Evolutionary conservation across 2,797 vertebrate genomes (phyloP), one percentile per base, ranked within the genome.

Genomic region (Syndactyla subalaris): DNA sequence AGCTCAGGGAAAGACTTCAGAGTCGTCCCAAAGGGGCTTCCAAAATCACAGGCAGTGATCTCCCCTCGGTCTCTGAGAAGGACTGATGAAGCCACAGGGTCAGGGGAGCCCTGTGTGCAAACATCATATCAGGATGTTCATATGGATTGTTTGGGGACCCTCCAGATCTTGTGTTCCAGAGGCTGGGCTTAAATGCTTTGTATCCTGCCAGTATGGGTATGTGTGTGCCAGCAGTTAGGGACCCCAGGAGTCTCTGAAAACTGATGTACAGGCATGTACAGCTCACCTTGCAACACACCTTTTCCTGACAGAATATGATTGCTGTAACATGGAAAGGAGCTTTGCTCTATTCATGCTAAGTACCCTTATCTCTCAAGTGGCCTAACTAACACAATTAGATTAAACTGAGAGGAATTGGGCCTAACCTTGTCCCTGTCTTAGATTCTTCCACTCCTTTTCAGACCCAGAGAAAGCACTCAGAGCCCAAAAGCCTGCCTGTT

Each of bases 61-160:
- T 62, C 39, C 48, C 51, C 16, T 68, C 2, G 0, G 10, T 34
- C 14, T 41, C 51, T 23, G 30, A 34, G 62, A 14, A 59, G 51
- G 24, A 32, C 59, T 43, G 1, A 5, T 19, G 66, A 14, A 61
- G 61, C 46, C 23, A 3, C 61, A 29, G 88, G 24, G 39, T 43
- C 34, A 7, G 26, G 32, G 39, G 17, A 76, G 41, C 65, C 67
- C 62, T 10, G 0, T 0, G 1, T 15, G 49, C 78, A 45, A 12
- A 49, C 17, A 10, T 8, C 1, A 0, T 16, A 7, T 41, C 0
- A 0, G 19, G 34, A 14, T 61, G 39, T 10, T 24, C 10, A 6
- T 36, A 7, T 2, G 3, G 32, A 18, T 52, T 6, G 6, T 10
- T 5, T 23, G 8, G 57, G 39, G 72, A 32, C 9, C 1, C n/a